Percentiles rank a stretch among this genome's conserved stretches.
phyloP scores from a whole-genome alignment of 2,888 invertebrate genomes.

The Dicyrtomina minuta region DNA sequence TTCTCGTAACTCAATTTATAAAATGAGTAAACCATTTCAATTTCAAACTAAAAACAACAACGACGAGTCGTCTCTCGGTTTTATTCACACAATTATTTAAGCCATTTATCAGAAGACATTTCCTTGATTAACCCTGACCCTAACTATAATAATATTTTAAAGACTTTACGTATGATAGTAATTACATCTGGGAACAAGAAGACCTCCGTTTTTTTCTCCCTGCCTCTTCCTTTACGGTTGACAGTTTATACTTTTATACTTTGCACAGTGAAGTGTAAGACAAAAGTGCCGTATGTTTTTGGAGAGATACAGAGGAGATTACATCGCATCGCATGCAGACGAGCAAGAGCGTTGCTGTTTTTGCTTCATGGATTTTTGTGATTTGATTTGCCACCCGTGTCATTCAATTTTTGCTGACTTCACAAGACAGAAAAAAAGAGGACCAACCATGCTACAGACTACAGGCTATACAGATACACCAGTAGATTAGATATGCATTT shows the following conservation, averaged over 20 bases:
- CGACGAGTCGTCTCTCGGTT: neutral
- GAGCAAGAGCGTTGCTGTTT: constrained; percentile 25
- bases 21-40: constrained; percentile 20
- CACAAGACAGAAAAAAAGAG: constrained; percentile 10
- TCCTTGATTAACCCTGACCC: no score
- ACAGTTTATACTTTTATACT: no score
- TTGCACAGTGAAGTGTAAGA: neutral
- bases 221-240: no score
- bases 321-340: neutral
- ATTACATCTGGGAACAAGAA: no score
- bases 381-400: constrained; percentile 32
- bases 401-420: constrained; percentile 33
- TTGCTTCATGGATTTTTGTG: constrained; percentile 24
- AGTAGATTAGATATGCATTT: constrained; percentile 10
- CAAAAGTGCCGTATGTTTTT: no score
- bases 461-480: neutral
- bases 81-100: no score
- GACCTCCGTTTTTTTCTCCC: no score
- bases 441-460: neutral
- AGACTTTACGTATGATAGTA: no score
- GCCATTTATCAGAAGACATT: no score
- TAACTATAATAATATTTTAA: no score
- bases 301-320: neutral
- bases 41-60: neutral
- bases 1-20: constrained; percentile 28